These are phyloP conservation scores for Oxycera nigricornis DNA, from an alignment of 2,888 invertebrate genomes.

Conservation along the genomic window DNA sequence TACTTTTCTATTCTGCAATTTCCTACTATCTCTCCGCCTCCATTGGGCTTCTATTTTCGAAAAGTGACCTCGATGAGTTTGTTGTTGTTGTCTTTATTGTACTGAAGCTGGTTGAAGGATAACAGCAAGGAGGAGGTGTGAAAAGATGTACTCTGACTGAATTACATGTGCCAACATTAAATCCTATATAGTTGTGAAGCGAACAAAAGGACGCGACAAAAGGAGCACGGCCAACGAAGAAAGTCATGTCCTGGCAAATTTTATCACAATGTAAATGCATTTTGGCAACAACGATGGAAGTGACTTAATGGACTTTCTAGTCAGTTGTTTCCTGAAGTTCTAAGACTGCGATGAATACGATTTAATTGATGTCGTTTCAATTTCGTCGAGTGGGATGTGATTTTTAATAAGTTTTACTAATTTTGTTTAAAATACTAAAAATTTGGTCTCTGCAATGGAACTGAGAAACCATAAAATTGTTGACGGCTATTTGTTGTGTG, in stretches of 20 bases:
- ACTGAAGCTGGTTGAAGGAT: background rate
- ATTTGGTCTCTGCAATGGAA: too few relatives aligned
- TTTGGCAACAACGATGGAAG: conserved; percentile 16
- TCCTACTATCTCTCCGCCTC: background rate
- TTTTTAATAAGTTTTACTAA: too few relatives aligned
- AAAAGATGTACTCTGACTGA: background rate
- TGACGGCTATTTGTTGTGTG: too few relatives aligned
- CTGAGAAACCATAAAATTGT: too few relatives aligned
- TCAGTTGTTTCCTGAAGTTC: background rate
- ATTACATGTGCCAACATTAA: background rate
- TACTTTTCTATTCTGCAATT: background rate
- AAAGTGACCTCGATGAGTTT: too few relatives aligned
- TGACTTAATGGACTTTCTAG: conserved; percentile 8
- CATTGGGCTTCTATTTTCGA: background rate
- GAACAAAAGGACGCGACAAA: background rate
- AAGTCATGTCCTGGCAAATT: background rate
- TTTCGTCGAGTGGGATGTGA: too few relatives aligned
- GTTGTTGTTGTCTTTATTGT: too few relatives aligned
- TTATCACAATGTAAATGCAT: conserved; percentile 22
- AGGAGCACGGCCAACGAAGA: background rate
- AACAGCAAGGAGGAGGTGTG: background rate
- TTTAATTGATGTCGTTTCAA: too few relatives aligned
- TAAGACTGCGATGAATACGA: too few relatives aligned
- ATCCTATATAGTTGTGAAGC: background rate
- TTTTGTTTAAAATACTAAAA: too few relatives aligned